Base-by-base conservation (phyloP, 2,113 vertebrate species). In the Apodemus speciosus region DNA sequence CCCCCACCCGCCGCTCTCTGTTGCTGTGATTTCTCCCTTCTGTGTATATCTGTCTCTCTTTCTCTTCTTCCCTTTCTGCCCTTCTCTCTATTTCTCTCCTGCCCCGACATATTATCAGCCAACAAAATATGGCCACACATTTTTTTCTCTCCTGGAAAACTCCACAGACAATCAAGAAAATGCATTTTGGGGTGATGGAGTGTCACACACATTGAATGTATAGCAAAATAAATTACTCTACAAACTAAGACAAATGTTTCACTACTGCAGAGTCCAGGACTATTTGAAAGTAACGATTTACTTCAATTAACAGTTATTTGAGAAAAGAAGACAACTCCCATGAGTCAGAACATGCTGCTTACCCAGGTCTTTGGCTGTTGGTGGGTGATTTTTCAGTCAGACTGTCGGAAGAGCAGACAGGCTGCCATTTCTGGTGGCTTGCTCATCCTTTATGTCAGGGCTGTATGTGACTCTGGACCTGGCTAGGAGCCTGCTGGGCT, bases 221-320 rank as follows among this genome's bases (percentile, higher is more conserved):
- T 53, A 93, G 91, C 94, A 94, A 92, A 93, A 94, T 94, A 96
- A 97, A 97, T 91, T 93, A 85, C 88, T 73, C 68, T 84, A 66
- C 94, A 92, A 95, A 96, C 32, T 73, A 95, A 85, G 92, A 77
- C 92, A 96, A 96, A 92, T 56, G 43, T 91, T 95, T 91, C 75
- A 53, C 53, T 93, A 95, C 89, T 94, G 87, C 46, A 88, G 62
- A 94, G 60, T 75, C 76, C 60, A 93, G 79, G 32, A 90, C 81
- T 88, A 90, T 94, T 72, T 91, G 91, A 96, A 97, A 71, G 84
- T 95, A 95, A 94, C 80, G 90, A 96, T 96, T 96, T 96, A 95
- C 92, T 94, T 96, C 94, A 95, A 96, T 96, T 96, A 97, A 80
- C 91, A 96, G 91, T 75, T 88, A 64, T 92, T 88, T 83, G 40